Evolutionary conservation across 1,140 invertebrate species (phyloP).

Genomic region (Muscidifurax raptorellus): DNA sequence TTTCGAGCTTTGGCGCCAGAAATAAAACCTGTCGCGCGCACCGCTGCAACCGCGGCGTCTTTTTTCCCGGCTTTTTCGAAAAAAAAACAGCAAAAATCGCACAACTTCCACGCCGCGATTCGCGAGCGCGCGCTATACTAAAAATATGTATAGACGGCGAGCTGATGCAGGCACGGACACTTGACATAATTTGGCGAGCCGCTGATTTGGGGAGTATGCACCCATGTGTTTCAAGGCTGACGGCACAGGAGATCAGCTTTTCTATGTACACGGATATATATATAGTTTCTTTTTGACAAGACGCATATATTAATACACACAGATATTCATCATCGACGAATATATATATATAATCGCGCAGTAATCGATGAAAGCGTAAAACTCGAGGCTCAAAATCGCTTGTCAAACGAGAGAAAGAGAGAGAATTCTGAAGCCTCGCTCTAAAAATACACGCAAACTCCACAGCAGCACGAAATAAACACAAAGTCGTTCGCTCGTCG

Average conservation of each 20-base stretch:
- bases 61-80: conserved; percentile 6
- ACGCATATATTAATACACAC: no score
- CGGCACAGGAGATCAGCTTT: not conserved
- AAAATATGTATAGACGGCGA: not conserved
- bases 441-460: not conserved
- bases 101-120: conserved; percentile 32
- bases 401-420: not conserved
- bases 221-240: not conserved
- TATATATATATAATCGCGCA: no score
- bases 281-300: no score
- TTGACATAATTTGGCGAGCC: conserved; percentile 32
- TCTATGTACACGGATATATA: no score
- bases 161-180: not conserved
- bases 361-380: not conserved
- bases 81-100: not conserved
- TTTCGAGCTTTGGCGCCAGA: conserved; percentile 4
- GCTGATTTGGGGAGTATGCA: conserved; percentile 14
- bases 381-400: no score
- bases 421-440: not conserved
- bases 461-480: not conserved
- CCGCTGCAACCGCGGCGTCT: not conserved
- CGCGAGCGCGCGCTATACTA: not conserved
- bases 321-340: no score
- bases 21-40: conserved; percentile 22
- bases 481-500: not conserved